Percentiles rank a stretch among this genome's conserved stretches.
Evolutionary conservation across 2,797 vertebrate genomes (phyloP).

Genomic region (Helarctos malayanus): DNA sequence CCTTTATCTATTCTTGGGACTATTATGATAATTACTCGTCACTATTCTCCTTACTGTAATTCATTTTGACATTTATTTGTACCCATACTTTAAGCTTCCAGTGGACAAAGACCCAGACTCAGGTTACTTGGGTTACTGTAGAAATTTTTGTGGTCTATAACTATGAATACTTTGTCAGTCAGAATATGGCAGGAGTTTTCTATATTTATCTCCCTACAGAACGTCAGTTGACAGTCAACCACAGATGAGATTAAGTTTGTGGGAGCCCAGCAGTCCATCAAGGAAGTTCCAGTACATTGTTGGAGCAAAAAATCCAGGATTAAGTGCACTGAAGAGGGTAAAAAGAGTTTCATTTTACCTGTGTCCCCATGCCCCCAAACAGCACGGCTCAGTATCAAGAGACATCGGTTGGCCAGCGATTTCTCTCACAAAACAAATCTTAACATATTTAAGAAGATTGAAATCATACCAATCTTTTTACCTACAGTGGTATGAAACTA

Average conservation of each 20-base stretch:
- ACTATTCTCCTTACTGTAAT: background rate
- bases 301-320: background rate
- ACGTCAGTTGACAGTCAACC: background rate
- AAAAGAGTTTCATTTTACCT: background rate
- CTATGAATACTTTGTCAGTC: slow-evolving; percentile 1
- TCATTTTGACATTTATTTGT: background rate
- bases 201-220: background rate
- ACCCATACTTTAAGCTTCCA: background rate
- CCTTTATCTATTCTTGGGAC: background rate
- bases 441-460: background rate
- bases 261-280: background rate
- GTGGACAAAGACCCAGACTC: background rate
- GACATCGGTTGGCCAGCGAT: background rate
- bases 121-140: background rate
- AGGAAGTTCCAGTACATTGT: background rate
- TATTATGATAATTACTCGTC: background rate
- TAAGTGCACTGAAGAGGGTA: background rate
- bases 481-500: background rate
- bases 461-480: background rate
- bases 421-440: background rate
- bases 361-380: background rate
- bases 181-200: background rate
- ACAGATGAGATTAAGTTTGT: background rate
- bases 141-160: background rate
- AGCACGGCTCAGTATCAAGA: background rate